Evolutionary conservation across 1,140 invertebrate species (phyloP).

Genomic region (Phocides pigmalion): DNA sequence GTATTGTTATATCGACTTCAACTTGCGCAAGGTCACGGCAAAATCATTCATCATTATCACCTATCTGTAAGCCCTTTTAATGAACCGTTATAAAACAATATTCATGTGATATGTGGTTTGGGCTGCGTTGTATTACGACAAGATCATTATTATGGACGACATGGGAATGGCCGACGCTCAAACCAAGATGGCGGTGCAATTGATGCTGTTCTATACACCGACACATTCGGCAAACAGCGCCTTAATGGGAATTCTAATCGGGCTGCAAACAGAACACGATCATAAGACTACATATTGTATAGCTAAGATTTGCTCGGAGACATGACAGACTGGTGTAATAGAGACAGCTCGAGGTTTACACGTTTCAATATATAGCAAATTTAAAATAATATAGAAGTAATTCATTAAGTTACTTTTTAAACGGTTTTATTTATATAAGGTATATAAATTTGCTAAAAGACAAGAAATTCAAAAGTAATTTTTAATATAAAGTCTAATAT

Average conservation of each 20-base stretch:
- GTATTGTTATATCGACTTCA: too few relatives aligned
- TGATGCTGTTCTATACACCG: conserved; percentile 8
- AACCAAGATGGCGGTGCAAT: conserved; percentile 13
- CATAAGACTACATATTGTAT: conserved; percentile 3
- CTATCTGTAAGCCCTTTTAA: too few relatives aligned
- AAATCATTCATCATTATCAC: too few relatives aligned
- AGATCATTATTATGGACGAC: conserved; percentile 4
- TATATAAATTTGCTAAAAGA: too few relatives aligned
- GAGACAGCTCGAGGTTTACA: background rate
- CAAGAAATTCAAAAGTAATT: too few relatives aligned
- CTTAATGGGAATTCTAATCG: conserved; percentile 31
- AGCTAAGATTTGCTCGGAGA: background rate
- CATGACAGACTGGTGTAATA: background rate
- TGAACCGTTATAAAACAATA: too few relatives aligned
- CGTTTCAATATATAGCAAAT: too few relatives aligned
- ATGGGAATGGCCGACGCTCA: conserved; percentile 2
- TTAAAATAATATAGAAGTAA: too few relatives aligned
- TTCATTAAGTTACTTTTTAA: too few relatives aligned
- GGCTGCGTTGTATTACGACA: conserved; percentile 7
- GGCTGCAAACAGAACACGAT: conserved; percentile 8
- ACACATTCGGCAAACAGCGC: conserved; percentile 27
- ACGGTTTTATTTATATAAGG: too few relatives aligned
- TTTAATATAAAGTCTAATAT: too few relatives aligned
- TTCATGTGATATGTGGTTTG: background rate
- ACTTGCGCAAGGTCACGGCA: too few relatives aligned